Conservation (phyloP, 1,140 invertebrate species). For the Pararge aegeria region DNA sequence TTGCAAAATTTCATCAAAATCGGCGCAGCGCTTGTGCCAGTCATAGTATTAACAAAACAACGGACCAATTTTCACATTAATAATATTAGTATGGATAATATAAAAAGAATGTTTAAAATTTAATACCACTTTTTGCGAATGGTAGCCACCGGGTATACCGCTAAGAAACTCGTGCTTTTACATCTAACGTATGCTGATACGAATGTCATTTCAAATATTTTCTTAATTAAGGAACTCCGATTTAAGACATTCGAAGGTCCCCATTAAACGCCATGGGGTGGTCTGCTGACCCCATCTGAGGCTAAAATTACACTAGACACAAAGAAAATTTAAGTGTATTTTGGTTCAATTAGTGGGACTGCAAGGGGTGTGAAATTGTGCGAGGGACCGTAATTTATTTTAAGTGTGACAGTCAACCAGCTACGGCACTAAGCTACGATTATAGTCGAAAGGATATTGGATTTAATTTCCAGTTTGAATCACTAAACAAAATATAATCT, state of each 20-base stretch:
- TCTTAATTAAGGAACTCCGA: constrained; percentile 42
- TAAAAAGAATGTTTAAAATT: too few relatives aligned
- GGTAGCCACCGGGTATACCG: too few relatives aligned
- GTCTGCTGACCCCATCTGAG: constrained; percentile 61
- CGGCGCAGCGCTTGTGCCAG: too few relatives aligned
- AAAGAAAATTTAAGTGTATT: constrained; percentile 78
- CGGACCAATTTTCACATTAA: too few relatives aligned
- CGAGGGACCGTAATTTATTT: constrained; percentile 68
- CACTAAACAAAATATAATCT: neutral
- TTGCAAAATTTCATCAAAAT: too few relatives aligned
- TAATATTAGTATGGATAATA: too few relatives aligned
- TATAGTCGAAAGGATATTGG: constrained; percentile 26
- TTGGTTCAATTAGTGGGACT: constrained; percentile 71
- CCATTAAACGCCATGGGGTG: constrained; percentile 65
- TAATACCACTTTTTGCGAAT: too few relatives aligned
- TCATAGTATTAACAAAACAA: too few relatives aligned
- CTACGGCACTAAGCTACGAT: constrained; percentile 30
- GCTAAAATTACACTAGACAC: constrained; percentile 72
- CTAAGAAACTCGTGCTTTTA: too few relatives aligned
- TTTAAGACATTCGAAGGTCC: constrained; percentile 47
- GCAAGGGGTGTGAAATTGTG: constrained; percentile 71
- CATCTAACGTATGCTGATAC: neutral
- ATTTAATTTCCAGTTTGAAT: constrained; percentile 5
- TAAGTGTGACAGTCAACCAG: constrained; percentile 59
- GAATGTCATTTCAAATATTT: constrained; percentile 19